Base-by-base conservation (phyloP, 2,888 invertebrate species). In the Lepidochitona cinerea region DNA sequence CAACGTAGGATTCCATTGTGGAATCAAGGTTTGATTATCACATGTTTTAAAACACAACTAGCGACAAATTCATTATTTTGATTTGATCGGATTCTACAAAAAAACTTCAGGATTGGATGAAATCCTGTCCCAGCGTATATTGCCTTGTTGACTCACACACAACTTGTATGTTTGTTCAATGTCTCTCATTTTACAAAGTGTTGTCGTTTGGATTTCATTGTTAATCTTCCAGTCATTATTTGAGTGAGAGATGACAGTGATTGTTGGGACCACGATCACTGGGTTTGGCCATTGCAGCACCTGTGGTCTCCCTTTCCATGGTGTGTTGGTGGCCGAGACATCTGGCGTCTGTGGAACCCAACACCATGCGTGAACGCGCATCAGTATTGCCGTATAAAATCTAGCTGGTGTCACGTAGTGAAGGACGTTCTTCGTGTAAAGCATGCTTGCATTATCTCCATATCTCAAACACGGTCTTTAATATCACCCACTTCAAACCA, bases 141-240 rank as follows among this genome's bases (percentile, higher is more conserved):
- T n/a, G n/a, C n/a, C n/a, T n/a, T n/a, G n/a, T n/a, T n/a, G n/a
- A n/a, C n/a, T n/a, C n/a, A n/a, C n/a, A n/a, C n/a, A n/a, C n/a
- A n/a, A n/a, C n/a, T n/a, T n/a, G 59, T 14, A 4, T 59, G 32
- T 59, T 59, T 59, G 59, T 59, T 59, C 59, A 59, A 14, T 14
- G 29, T 29, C 23, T 23, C 59, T 59, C 59, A 59, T 29, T 32
- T 59, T 59, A 29, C 59, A 59, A 59, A 59, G 59, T 59, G 59
- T 59, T 59, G 23, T 59, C 59, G 59, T 59, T 59, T 59, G 23
- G 59, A 59, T 59, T 59, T 59, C 59, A 59, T 59, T 18, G 59
- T 59, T 59, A 59, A 59, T 59, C 59, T 59, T 9, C 29, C 23
- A 32, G 59, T 32, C 59, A 59, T 59, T 59, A 59, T 59, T 3